Evolutionary conservation across 1,140 invertebrate species (phyloP), one percentile per base, ranked within the genome.

Genomic region (Diabrotica undecimpunctata): DNA sequence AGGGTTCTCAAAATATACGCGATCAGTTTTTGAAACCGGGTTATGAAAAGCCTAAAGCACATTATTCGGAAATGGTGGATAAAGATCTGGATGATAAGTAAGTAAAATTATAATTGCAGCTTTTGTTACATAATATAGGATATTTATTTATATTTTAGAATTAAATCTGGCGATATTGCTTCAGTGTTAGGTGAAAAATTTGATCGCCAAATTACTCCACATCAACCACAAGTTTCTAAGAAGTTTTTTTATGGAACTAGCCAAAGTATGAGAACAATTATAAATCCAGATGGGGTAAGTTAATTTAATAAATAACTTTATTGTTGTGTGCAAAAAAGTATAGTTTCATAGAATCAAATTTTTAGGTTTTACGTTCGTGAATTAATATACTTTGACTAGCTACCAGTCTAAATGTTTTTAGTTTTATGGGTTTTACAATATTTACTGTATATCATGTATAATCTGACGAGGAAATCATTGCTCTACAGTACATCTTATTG

Each of bases 31-130:
- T 85, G 9, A 83, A 83, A 69, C 71, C 73, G 0, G 75, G 77
- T 59, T 77, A 75, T 70, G 71, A 78, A 61, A 35, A 68, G 7
- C 59, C 66, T 39, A 61, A 66, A 56, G 25, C 70, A 55, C 57
- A 46, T 8, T 10, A 60, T 46, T 9, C 58, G 10, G 62, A 72
- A 9, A 80, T 79, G 72, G 46, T 69, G 35, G 84, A 85, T 74
- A 64, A 67, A 55, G 80, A 82, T 74, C 66, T 85, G 39, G 83
- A 85, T 79, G 81, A 80, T 78, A 80, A 80, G 83, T 84, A 78
- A 73, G 81, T 59, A 0, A n/a, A 37, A 37, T 38, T 57, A 11
- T 38, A n/a, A 10, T 55, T 14, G 51, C 0, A 52, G 35, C 11
- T 55, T 55, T 9, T 35, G 35, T 35, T 11, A 10, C 5, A 35